Evolutionary conservation across 2,888 invertebrate genomes (phyloP).

Genomic region (Tenthredo scrophulariae): DNA sequence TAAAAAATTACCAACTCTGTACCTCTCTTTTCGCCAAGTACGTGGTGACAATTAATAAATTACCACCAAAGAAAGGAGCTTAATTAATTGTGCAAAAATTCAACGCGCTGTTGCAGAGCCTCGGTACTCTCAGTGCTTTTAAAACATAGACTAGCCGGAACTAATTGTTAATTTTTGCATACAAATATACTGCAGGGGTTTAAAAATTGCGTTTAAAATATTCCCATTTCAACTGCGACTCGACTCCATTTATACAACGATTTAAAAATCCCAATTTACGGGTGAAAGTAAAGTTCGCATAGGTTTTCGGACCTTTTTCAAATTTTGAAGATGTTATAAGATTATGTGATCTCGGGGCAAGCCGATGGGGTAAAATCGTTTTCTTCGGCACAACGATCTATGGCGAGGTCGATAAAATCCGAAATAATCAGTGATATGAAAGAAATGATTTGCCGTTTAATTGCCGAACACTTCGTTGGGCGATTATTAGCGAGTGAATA

Average conservation of each 20-base stretch:
- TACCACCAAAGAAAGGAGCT: slow-evolving; percentile 24
- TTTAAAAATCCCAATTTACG: background rate
- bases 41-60: slow-evolving; percentile 22
- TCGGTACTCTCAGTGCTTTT: background rate
- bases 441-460: background rate
- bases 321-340: no score
- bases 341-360: no score
- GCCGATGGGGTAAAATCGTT: no score
- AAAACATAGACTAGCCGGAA: slow-evolving; percentile 5
- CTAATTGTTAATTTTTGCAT: slow-evolving; percentile 39
- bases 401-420: no score
- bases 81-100: slow-evolving; percentile 38
- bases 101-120: slow-evolving; percentile 1
- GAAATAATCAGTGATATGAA: background rate
- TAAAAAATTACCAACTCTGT: background rate
- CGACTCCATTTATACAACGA: background rate
- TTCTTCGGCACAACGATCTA: no score
- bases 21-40: background rate
- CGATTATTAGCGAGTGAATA: background rate
- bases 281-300: no score
- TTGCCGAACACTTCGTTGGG: background rate
- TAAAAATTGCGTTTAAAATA: background rate
- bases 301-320: no score
- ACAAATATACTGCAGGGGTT: slow-evolving; percentile 16
- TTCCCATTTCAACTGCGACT: background rate